These are phyloP conservation scores for Caradrina clavipalpis DNA, from an alignment of 2,888 invertebrate species.

Conservation along the genomic window DNA sequence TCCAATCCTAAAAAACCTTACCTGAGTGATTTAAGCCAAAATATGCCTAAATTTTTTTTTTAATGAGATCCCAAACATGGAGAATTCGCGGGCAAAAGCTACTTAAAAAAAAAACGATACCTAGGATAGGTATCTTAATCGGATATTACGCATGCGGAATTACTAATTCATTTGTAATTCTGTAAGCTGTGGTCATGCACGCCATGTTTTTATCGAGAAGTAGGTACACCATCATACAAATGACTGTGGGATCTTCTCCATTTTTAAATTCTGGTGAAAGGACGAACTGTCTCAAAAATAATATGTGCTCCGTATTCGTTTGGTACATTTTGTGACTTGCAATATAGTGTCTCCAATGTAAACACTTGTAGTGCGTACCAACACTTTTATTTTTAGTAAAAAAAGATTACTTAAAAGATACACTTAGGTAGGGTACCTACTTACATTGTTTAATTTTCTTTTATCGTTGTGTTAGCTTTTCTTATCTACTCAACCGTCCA, in stretches of 20 bases:
- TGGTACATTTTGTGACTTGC: constrained; percentile 21
- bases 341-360: constrained; percentile 14
- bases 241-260: constrained; percentile 44
- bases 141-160: constrained; percentile 46
- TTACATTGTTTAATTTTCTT: neutral
- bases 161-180: constrained; percentile 46
- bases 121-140: constrained; percentile 39
- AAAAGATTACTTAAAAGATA: neutral
- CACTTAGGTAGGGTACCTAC: neutral
- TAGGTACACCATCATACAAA: constrained; percentile 44
- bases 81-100: too few species aligned
- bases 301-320: constrained; percentile 14
- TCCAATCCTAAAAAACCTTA: too few species aligned
- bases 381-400: neutral
- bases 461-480: neutral
- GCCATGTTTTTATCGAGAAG: constrained; percentile 22
- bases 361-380: neutral
- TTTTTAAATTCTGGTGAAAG: constrained; percentile 37
- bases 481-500: neutral
- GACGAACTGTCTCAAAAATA: constrained; percentile 10
- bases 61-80: too few species aligned
- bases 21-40: too few species aligned
- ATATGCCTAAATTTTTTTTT: too few species aligned
- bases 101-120: constrained; percentile 10
- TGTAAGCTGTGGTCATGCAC: constrained; percentile 29